A percentile compares a stretch with the other conserved stretches of the same genome.
Conservation (phyloP, 2,888 invertebrate genomes). For the Anoplius nigerrimus region DNA sequence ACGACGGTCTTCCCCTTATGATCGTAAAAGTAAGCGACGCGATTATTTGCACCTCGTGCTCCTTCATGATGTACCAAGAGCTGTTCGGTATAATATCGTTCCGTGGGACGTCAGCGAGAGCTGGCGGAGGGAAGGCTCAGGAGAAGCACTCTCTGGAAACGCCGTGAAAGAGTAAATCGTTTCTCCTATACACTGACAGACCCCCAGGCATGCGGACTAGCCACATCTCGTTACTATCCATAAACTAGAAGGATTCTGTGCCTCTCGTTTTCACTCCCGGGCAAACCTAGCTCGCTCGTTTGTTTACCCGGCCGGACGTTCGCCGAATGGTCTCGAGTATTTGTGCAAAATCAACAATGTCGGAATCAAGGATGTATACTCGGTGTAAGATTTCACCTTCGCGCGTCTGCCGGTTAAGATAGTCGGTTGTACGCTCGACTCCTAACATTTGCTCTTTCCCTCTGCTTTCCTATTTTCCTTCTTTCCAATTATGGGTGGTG, state of each 20-base stretch:
- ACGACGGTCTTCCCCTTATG: conserved; percentile 1
- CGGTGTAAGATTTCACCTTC: no score
- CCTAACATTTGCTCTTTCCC: no score
- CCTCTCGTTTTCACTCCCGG: conserved; percentile 21
- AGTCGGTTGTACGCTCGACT: no score
- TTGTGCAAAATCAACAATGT: no score
- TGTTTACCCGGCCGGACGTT: background rate
- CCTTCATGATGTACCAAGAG: conserved; percentile 39
- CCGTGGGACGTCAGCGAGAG: conserved; percentile 16
- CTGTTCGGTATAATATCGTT: conserved; percentile 48
- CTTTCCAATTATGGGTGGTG: no score
- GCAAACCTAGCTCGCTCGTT: background rate
- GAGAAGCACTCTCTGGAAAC: conserved; percentile 33
- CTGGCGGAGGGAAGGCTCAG: conserved; percentile 15
- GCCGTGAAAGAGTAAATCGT: conserved; percentile 48
- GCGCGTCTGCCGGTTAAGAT: no score
- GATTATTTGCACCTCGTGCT: conserved; percentile 33
- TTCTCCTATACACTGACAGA: conserved; percentile 28
- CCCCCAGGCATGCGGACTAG: conserved; percentile 31
- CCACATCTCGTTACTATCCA: conserved; percentile 45
- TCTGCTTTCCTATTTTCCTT: no score
- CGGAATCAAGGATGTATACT: no score
- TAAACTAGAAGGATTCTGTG: conserved; percentile 39
- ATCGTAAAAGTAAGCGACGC: conserved; percentile 27
- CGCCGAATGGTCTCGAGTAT: background rate